Evolutionary conservation across 2,113 vertebrate genomes (phyloP).

Genomic region (Stegostoma tigrinum): DNA sequence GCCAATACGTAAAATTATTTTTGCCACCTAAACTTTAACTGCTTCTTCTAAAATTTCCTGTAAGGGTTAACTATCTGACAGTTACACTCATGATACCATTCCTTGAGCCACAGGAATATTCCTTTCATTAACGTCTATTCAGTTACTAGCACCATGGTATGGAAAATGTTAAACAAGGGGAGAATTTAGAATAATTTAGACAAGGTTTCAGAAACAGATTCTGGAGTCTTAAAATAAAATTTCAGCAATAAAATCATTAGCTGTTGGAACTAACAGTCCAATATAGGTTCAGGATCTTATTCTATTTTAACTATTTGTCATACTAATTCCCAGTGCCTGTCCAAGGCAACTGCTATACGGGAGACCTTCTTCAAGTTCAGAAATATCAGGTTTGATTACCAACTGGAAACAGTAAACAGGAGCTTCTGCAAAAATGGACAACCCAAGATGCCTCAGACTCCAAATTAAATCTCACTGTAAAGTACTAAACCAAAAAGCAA

Average conservation of each 20-base stretch:
- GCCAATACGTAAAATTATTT: no score
- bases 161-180: not conserved
- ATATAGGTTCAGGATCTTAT: not conserved
- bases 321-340: not conserved
- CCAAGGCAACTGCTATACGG: not conserved
- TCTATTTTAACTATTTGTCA: not conserved
- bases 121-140: not conserved
- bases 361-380: not conserved
- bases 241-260: not conserved
- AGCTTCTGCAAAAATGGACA: not conserved
- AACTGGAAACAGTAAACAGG: not conserved
- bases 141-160: not conserved
- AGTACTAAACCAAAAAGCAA: slow-evolving; percentile 16
- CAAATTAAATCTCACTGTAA: slow-evolving; percentile 12
- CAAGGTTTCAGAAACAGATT: not conserved
- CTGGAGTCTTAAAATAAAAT: not conserved
- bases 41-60: not conserved
- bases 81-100: not conserved
- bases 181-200: not conserved
- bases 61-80: not conserved
- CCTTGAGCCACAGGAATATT: not conserved
- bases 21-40: not conserved
- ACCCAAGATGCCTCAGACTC: not conserved
- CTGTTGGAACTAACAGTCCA: not conserved
- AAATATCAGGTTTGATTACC: not conserved